Evolutionary conservation across 1,140 invertebrate genomes (phyloP).

Genomic region (Drosophila pallidifrons): DNA sequence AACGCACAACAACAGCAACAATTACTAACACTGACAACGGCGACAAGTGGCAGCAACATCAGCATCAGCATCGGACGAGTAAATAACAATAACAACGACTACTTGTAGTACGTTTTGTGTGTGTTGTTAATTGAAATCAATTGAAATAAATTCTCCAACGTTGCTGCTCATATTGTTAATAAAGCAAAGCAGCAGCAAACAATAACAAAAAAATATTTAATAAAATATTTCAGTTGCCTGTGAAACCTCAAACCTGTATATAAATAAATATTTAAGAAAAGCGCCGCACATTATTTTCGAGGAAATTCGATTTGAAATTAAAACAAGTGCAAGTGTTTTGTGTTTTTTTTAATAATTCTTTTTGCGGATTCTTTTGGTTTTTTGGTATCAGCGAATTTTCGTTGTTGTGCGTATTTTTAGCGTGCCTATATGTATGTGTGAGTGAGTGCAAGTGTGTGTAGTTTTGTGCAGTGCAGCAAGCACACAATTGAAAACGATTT

Average conservation of each 20-base stretch:
- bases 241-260: conserved; percentile 17
- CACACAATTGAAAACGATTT: conserved; percentile 37
- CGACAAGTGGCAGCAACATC: conserved; percentile 69
- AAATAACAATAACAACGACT: conserved; percentile 53
- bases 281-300: neutral
- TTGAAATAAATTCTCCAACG: conserved; percentile 79
- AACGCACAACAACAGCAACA: conserved; percentile 63
- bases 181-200: conserved; percentile 39
- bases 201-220: conserved; percentile 36
- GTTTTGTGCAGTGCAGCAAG: conserved; percentile 28
- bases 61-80: conserved; percentile 7
- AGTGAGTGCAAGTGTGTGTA: neutral
- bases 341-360: conserved; percentile 10
- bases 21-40: conserved; percentile 43
- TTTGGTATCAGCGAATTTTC: conserved; percentile 31
- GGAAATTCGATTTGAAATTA: conserved; percentile 20
- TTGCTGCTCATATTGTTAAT: conserved; percentile 79
- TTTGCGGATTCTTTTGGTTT: conserved; percentile 6
- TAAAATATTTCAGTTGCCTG: conserved; percentile 33
- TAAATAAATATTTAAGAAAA: neutral
- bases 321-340: conserved; percentile 32
- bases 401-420: conserved; percentile 44
- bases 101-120: conserved; percentile 56
- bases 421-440: neutral
- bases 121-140: conserved; percentile 83